Evolutionary conservation across 2,888 invertebrate genomes (phyloP), one percentile per base, ranked within the genome.

Genomic region (Ashinkailepas kermadecensis): DNA sequence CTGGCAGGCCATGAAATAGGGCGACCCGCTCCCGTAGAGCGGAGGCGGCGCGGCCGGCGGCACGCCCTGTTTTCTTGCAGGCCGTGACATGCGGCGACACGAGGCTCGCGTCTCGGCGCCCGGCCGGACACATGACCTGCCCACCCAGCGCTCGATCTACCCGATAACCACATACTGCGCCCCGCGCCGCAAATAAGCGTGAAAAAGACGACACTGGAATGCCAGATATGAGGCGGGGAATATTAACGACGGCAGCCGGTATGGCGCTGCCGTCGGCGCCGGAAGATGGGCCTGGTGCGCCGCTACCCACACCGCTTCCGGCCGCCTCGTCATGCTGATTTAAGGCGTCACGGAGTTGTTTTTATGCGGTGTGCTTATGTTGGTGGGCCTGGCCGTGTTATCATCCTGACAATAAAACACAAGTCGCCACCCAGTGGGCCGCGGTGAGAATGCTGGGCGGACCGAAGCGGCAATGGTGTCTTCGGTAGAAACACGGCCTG

Each of bases 201-300:
- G 74, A 74, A 74, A 74, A 74, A 74, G 23, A 54, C 74, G 74
- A 74, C 74, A 74, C 74, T 2, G 74, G 74, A 74, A 74, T 74
- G 74, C 74, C 21, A 74, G 74, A 74, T 74, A 74, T 74, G 74
- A 74, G 74, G 9, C 54, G 21, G 10, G 54, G 74, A 12, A 54
- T 74, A 74, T 80, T 59, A 62, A 80, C 80, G 64, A 18, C 54
- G 58, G 25, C 6, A 0, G 4, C 39, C 12, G 25, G 21, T n/a
- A 39, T 25, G 80, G 62, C 25, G 21, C 54, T 56, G 74, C 56
- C 74, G 81, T 18, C 11, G 81, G 57, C 54, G 74, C 23, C 18
- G 57, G 25, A 39, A 39, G 39, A 4, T 54, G 56, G 21, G 39
- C 59, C 15, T 13, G 23, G 58, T 18, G 81, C 81, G 78, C 64